Evolutionary conservation across 2,113 vertebrate species (phyloP).

Genomic region (Vulpes lagopus): DNA sequence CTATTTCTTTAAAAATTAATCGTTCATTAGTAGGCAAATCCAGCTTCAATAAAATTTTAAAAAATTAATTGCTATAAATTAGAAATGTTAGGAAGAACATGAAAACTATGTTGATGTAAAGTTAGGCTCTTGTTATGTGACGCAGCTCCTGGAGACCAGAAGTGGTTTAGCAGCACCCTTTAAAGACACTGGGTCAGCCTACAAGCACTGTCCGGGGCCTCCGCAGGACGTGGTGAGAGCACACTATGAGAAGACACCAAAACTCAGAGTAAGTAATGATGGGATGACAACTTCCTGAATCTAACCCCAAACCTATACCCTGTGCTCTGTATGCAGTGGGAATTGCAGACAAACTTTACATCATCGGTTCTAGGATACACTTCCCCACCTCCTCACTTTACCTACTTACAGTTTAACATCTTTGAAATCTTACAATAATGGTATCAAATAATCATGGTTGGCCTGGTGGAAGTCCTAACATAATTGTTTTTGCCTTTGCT

Average conservation of each 20-base stretch:
- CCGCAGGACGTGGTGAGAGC: not conserved
- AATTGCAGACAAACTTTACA: not conserved
- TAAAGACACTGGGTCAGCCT: not conserved
- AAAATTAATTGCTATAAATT: slow-evolving; percentile 1
- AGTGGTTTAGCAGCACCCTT: not conserved
- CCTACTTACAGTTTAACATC: not conserved
- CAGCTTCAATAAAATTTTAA: no score
- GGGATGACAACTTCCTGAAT: not conserved
- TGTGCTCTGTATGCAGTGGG: not conserved
- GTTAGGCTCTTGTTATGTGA: not conserved
- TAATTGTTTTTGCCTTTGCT: not conserved
- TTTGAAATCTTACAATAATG: not conserved
- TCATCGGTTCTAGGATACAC: not conserved
- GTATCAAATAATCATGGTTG: not conserved
- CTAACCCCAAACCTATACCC: no score
- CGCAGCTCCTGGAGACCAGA: not conserved
- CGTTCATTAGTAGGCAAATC: no score
- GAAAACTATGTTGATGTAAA: slow-evolving; percentile 18
- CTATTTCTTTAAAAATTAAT: slow-evolving; percentile 35
- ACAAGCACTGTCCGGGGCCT: not conserved
- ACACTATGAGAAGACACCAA: not conserved
- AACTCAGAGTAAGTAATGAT: not conserved
- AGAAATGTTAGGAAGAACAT: slow-evolving; percentile 34
- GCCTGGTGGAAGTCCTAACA: not conserved
- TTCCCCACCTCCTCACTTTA: not conserved